phyloP scores from a whole-genome alignment of 2,113 vertebrate genomes.

The Grammomys dolichurus region DNA sequence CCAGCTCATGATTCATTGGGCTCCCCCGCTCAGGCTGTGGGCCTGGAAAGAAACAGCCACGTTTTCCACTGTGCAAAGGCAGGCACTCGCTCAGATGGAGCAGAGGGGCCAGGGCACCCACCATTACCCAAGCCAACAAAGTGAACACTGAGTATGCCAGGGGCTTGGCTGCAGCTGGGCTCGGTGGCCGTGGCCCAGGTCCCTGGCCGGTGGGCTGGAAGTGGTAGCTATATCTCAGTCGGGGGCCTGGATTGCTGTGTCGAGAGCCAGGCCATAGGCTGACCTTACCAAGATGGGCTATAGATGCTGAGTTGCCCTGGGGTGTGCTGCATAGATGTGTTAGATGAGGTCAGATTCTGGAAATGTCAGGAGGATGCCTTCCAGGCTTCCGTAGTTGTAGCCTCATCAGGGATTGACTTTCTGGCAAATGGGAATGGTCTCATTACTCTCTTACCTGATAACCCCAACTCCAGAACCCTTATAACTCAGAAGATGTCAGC shows the following conservation, averaged over 20 bases:
- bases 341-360: constrained; percentile 77
- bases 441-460: neutral
- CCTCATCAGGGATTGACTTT: neutral
- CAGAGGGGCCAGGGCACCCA: constrained; percentile 69
- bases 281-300: constrained; percentile 16
- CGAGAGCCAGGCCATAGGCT: neutral
- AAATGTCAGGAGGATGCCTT: constrained; percentile 53
- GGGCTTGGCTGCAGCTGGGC: neutral
- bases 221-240: neutral
- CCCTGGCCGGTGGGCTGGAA: neutral
- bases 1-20: constrained; percentile 85
- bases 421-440: neutral
- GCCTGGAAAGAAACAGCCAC: constrained; percentile 80
- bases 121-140: constrained; percentile 56
- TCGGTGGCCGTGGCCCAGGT: neutral
- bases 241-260: neutral
- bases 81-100: constrained; percentile 66
- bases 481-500: neutral
- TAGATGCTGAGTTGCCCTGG: constrained; percentile 44
- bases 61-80: constrained; percentile 83
- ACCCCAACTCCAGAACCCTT: neutral
- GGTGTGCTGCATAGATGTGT: constrained; percentile 61
- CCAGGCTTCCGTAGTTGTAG: neutral
- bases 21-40: constrained; percentile 80
- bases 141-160: constrained; percentile 58